These are phyloP conservation scores for Procapra przewalskii DNA, from an alignment of 2,113 vertebrate genomes.

Conservation along the genomic window DNA sequence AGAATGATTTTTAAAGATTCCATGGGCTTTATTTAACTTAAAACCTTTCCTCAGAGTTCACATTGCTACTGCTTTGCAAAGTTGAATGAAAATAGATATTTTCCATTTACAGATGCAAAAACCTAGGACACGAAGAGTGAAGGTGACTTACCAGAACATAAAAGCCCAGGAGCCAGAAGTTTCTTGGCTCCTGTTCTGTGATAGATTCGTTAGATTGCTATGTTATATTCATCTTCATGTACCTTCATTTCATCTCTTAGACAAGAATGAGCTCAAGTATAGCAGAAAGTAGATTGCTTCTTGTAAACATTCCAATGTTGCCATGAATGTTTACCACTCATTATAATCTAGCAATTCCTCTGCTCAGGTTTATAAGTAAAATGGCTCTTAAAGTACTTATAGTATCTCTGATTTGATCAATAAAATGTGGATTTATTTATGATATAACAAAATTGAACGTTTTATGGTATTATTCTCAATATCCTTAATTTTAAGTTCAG, in stretches of 20 bases:
- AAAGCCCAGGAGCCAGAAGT: not conserved
- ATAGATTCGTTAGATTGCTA: not conserved
- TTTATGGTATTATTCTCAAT: not conserved
- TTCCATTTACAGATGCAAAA: slow-evolving; percentile 17
- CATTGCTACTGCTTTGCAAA: slow-evolving; percentile 15
- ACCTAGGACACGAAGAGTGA: not conserved
- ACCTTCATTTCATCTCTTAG: slow-evolving; percentile 19
- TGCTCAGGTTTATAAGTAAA: slow-evolving; percentile 18
- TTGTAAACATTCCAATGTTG: not conserved
- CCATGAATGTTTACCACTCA: slow-evolving; percentile 15
- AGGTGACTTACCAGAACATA: slow-evolving; percentile 13
- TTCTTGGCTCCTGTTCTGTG: not conserved
- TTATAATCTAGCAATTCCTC: slow-evolving; percentile 25
- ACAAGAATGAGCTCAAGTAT: not conserved
- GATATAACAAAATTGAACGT: not conserved
- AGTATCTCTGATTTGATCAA: slow-evolving; percentile 39
- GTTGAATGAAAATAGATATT: slow-evolving; percentile 28
- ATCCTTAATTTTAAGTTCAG: slow-evolving; percentile 11
- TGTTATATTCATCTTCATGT: not conserved
- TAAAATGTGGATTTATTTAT: slow-evolving; percentile 47
- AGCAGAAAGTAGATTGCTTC: not conserved
- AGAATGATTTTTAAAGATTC: not conserved
- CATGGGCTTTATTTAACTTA: not conserved
- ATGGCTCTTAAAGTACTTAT: slow-evolving; percentile 15
- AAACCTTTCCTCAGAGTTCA: not conserved